Percentiles rank a stretch among this genome's conserved stretches.
These are phyloP conservation scores for Cecidostiba fungosa DNA, from an alignment of 2,888 invertebrate species.

Conservation along the genomic window DNA sequence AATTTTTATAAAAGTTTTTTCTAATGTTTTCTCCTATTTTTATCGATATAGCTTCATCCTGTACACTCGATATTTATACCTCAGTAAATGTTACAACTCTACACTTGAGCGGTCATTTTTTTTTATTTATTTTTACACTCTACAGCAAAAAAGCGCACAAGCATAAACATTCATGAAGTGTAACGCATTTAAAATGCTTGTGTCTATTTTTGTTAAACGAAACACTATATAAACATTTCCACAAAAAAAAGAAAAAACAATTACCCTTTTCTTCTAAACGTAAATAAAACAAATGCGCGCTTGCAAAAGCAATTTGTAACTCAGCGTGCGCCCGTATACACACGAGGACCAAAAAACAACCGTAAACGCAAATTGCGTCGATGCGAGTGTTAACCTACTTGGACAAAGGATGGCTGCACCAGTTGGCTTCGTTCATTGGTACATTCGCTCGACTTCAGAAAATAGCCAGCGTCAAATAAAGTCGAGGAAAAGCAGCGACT, in stretches of 20 bases:
- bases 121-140: no score
- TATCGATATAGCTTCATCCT: slow-evolving; percentile 11
- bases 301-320: neutral
- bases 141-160: no score
- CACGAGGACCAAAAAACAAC: neutral
- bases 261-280: neutral
- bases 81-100: no score
- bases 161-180: no score
- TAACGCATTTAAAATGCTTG: no score
- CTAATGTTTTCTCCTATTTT: neutral
- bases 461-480: slow-evolving; percentile 3
- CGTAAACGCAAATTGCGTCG: slow-evolving; percentile 37
- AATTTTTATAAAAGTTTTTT: no score
- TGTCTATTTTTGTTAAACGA: no score
- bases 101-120: no score
- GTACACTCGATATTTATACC: neutral
- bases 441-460: slow-evolving; percentile 1
- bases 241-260: neutral
- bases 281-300: neutral
- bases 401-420: slow-evolving; percentile 28
- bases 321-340: neutral
- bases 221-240: no score
- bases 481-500: neutral
- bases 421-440: slow-evolving; percentile 6
- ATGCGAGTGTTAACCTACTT: slow-evolving; percentile 24